Conservation (phyloP, 2,888 invertebrate species). For the Pardosa pseudoannulata region DNA sequence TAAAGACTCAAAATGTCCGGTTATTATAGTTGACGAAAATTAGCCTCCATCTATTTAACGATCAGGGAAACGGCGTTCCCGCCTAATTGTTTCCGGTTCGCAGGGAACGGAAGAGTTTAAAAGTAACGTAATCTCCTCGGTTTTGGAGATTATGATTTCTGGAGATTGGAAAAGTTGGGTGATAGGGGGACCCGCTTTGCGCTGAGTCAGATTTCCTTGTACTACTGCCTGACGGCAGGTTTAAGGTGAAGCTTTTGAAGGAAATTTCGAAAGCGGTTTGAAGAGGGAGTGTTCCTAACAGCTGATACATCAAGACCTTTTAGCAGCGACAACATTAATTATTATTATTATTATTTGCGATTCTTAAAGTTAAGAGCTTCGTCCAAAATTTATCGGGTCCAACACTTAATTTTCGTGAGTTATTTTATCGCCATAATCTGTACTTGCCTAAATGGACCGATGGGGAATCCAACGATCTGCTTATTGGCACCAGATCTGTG, state of each 20-base stretch:
- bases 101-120: slow-evolving; percentile 64
- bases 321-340: too few relatives aligned
- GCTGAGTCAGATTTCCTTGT: not conserved
- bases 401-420: too few relatives aligned
- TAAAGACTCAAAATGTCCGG: slow-evolving; percentile 72
- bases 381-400: too few relatives aligned
- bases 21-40: slow-evolving; percentile 72
- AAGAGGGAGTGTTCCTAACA: not conserved
- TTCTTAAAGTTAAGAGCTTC: too few relatives aligned
- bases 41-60: slow-evolving; percentile 67
- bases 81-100: slow-evolving; percentile 67
- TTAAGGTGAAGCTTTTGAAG: not conserved
- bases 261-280: not conserved
- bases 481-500: too few relatives aligned
- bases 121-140: slow-evolving; percentile 55
- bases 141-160: slow-evolving; percentile 56
- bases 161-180: slow-evolving; percentile 26
- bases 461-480: too few relatives aligned
- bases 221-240: not conserved
- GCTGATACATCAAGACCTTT: slow-evolving; percentile 1
- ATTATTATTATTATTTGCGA: too few relatives aligned
- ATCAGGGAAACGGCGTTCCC: slow-evolving; percentile 49
- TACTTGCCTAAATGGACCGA: too few relatives aligned
- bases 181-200: slow-evolving; percentile 13
- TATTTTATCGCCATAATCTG: too few relatives aligned